Evolutionary conservation across 2,797 vertebrate genomes (phyloP).

Genomic region (Pelobates cultripes): DNA sequence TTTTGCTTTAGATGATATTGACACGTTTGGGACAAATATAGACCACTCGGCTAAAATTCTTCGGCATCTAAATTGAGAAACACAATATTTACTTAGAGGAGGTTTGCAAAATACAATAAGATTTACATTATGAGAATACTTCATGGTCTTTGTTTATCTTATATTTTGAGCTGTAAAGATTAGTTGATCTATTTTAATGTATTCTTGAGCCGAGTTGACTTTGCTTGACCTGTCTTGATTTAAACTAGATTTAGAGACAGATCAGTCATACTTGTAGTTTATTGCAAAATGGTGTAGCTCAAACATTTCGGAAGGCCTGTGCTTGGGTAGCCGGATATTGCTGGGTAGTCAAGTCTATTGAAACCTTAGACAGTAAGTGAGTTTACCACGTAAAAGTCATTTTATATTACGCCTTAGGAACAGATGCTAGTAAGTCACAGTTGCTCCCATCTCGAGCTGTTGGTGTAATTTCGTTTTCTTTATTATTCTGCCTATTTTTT

Average conservation of each 20-base stretch:
- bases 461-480: slow-evolving; percentile 65
- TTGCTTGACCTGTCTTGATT: slow-evolving; percentile 8
- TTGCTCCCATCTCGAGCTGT: slow-evolving; percentile 61
- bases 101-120: neutral
- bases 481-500: slow-evolving; percentile 66
- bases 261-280: slow-evolving; percentile 28
- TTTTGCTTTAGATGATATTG: neutral
- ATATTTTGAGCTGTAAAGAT: slow-evolving; percentile 28
- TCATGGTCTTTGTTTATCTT: slow-evolving; percentile 20
- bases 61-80: slow-evolving; percentile 1
- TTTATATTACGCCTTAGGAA: slow-evolving; percentile 60
- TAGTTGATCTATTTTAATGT: slow-evolving; percentile 40
- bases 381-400: slow-evolving; percentile 55
- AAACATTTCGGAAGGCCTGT: slow-evolving; percentile 34
- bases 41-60: neutral
- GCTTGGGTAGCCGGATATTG: slow-evolving; percentile 37
- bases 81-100: slow-evolving; percentile 34
- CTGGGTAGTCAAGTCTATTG: slow-evolving; percentile 51
- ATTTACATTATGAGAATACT: slow-evolving; percentile 15
- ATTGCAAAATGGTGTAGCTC: slow-evolving; percentile 37
- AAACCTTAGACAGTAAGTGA: slow-evolving; percentile 42
- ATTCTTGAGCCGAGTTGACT: slow-evolving; percentile 54
- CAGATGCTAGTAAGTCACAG: slow-evolving; percentile 54
- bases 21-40: slow-evolving; percentile 1
- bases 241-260: slow-evolving; percentile 18